phyloP scores from a whole-genome alignment of 2,113 vertebrate genomes.

The Indri indri region DNA sequence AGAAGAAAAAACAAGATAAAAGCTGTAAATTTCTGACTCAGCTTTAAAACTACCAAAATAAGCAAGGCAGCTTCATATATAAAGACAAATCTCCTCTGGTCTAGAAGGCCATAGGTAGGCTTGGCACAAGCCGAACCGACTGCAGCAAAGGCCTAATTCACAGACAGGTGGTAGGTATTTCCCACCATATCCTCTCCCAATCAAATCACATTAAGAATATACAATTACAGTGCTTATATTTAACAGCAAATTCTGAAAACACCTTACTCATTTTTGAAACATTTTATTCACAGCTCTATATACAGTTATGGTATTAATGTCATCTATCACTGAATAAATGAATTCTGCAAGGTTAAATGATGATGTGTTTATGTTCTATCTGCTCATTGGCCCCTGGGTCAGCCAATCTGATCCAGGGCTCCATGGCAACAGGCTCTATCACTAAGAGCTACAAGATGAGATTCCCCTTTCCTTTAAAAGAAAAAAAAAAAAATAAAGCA shows the following conservation, averaged over 20 bases:
- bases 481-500: background rate
- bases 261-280: constrained; percentile 16
- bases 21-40: constrained; percentile 39
- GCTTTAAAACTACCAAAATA: constrained; percentile 41
- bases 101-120: background rate
- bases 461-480: constrained; percentile 74
- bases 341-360: constrained; percentile 73
- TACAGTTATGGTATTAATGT: constrained; percentile 5
- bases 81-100: constrained; percentile 13
- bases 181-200: background rate
- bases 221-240: constrained; percentile 18
- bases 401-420: constrained; percentile 90
- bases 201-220: constrained; percentile 31
- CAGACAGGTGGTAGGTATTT: constrained; percentile 14
- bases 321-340: constrained; percentile 31
- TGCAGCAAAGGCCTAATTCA: constrained; percentile 22
- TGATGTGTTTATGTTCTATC: constrained; percentile 69
- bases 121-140: constrained; percentile 15
- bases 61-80: constrained; percentile 6
- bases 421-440: constrained; percentile 95
- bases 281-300: constrained; percentile 34
- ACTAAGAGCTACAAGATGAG: constrained; percentile 89
- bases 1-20: background rate
- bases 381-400: constrained; percentile 87
- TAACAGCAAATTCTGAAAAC: background rate